Evolutionary conservation across 2,888 invertebrate species (phyloP).

Genomic region (Muschampia plurimacula): DNA sequence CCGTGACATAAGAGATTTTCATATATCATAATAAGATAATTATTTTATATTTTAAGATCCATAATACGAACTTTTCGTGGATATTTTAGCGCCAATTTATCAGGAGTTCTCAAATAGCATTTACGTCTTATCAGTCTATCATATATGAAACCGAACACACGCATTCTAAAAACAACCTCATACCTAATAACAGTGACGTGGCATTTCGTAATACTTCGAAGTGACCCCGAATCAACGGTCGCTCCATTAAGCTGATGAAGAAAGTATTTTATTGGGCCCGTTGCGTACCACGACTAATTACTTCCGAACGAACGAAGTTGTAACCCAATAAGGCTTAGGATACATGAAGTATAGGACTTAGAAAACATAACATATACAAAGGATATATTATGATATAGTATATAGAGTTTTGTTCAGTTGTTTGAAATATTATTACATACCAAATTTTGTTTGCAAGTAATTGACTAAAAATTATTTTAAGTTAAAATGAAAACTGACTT

Average conservation of each 20-base stretch:
- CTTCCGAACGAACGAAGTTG: conserved; percentile 47
- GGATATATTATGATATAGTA: too few relatives aligned
- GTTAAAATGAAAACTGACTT: too few relatives aligned
- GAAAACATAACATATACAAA: too few relatives aligned
- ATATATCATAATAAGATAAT: too few relatives aligned
- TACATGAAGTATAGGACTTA: neutral
- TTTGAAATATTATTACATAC: neutral
- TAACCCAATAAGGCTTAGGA: conserved; percentile 8
- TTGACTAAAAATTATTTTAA: too few relatives aligned
- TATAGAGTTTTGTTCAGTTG: neutral
- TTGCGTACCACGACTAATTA: conserved; percentile 59
- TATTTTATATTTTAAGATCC: too few relatives aligned
- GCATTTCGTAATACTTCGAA: neutral
- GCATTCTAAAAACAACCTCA: conserved; percentile 45
- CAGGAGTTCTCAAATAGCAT: too few relatives aligned
- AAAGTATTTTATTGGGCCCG: conserved; percentile 65
- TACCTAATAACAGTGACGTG: conserved; percentile 19
- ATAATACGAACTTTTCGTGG: too few relatives aligned
- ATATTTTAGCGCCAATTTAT: too few relatives aligned
- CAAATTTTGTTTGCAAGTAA: too few relatives aligned
- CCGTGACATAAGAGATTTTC: too few relatives aligned
- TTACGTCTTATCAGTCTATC: too few relatives aligned
- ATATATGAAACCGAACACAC: conserved; percentile 1
- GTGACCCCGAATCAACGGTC: conserved; percentile 52
- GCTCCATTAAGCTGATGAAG: conserved; percentile 71